A percentile compares a stretch with the other conserved stretches of the same genome.
Evolutionary conservation across 2,113 vertebrate species (phyloP).

Genomic region (Rhizomys pruinosus): DNA sequence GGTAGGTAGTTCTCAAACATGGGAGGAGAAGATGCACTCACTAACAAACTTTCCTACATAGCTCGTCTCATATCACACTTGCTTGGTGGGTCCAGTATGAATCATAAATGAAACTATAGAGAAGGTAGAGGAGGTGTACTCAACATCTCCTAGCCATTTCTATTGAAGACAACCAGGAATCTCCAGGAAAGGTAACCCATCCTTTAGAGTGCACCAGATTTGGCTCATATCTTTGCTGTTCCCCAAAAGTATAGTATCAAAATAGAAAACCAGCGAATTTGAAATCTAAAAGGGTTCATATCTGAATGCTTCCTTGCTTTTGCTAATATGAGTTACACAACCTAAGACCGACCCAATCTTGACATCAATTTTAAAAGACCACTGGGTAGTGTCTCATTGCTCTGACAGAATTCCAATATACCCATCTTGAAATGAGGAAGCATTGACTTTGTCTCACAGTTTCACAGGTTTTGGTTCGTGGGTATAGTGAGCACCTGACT

Average conservation of each 20-base stretch:
- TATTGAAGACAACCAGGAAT: neutral
- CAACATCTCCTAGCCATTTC: neutral
- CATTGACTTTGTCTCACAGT: neutral
- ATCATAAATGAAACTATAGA: neutral
- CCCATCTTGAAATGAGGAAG: neutral
- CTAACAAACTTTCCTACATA: neutral
- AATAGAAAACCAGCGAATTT: neutral
- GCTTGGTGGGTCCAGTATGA: neutral
- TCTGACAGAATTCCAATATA: neutral
- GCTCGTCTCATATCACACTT: neutral
- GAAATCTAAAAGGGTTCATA: neutral
- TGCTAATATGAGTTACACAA: neutral
- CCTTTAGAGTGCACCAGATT: neutral
- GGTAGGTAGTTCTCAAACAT: neutral
- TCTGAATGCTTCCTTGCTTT: neutral
- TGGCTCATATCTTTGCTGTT: neutral
- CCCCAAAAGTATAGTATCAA: neutral
- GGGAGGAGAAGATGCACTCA: neutral
- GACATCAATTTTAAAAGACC: neutral
- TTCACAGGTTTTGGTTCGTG: neutral
- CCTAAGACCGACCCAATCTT: neutral
- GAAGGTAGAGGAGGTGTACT: neutral
- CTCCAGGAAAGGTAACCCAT: neutral
- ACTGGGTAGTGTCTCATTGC: neutral
- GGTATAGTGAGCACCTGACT: neutral